Conservation (phyloP, 2,888 invertebrate genomes). For the Lasioglossum leucozonium region DNA sequence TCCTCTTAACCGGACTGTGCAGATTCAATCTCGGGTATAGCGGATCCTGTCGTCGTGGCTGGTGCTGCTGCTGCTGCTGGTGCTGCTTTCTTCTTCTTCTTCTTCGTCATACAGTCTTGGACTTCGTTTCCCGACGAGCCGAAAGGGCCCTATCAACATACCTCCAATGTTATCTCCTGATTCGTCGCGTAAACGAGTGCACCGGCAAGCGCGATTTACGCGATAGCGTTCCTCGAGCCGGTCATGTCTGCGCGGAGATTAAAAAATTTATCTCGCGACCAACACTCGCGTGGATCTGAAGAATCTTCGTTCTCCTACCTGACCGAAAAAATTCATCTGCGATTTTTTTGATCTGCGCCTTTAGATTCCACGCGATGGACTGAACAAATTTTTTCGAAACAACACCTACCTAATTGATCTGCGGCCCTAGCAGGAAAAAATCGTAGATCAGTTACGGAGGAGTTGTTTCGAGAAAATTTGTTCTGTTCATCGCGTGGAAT, state of each 20-base stretch:
- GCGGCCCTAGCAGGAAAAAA: too few relatives aligned
- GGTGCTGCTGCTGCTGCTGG: background rate
- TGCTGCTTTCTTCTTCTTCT: background rate
- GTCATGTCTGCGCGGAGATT: background rate
- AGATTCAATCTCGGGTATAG: slow-evolving; percentile 76
- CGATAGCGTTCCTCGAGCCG: background rate
- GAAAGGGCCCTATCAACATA: slow-evolving; percentile 65
- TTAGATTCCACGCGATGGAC: too few relatives aligned
- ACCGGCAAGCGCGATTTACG: background rate
- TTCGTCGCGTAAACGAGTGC: slow-evolving; percentile 20
- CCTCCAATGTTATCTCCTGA: slow-evolving; percentile 58
- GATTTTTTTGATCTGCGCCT: too few relatives aligned
- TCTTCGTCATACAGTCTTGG: slow-evolving; percentile 21
- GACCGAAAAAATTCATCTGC: background rate
- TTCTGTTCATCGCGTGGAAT: background rate
- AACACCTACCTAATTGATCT: too few relatives aligned
- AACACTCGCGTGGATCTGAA: background rate
- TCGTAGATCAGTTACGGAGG: background rate
- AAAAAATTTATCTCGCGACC: background rate
- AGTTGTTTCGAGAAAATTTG: background rate
- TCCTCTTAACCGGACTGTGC: slow-evolving; percentile 73
- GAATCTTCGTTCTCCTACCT: background rate
- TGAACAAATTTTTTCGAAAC: too few relatives aligned
- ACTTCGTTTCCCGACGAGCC: slow-evolving; percentile 52
- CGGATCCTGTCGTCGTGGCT: slow-evolving; percentile 57